These are phyloP conservation scores for Threskiornis aethiopicus DNA, from an alignment of 2,797 vertebrate genomes.

Conservation along the genomic window DNA sequence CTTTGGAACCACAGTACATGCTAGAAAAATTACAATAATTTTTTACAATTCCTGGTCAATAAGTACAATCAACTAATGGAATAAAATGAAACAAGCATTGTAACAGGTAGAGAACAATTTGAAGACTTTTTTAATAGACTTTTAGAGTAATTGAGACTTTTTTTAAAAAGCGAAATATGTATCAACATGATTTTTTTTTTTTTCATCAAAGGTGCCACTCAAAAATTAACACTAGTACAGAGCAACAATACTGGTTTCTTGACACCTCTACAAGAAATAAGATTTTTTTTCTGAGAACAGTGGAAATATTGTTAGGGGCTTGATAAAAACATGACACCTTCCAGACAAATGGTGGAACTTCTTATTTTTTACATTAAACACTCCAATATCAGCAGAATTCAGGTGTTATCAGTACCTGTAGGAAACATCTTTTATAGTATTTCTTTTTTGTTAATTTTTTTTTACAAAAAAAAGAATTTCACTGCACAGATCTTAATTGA, in stretches of 20 bases:
- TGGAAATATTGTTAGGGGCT: background rate
- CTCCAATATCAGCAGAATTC: background rate
- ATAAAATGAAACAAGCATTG: background rate
- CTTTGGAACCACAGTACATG: background rate
- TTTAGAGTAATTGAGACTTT: background rate
- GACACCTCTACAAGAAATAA: background rate
- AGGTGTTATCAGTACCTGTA: background rate
- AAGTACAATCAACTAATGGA: background rate
- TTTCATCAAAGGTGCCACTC: background rate
- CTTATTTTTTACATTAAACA: background rate
- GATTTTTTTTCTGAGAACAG: background rate
- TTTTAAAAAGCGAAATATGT: background rate
- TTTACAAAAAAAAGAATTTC: background rate
- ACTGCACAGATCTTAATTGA: background rate
- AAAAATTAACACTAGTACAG: background rate
- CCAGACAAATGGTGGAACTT: background rate
- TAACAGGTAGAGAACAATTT: background rate
- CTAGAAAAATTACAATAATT: background rate
- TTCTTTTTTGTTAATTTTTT: background rate
- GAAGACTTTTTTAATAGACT: background rate
- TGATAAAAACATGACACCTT: background rate
- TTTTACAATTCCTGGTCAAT: background rate
- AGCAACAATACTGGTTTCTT: background rate
- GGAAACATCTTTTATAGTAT: background rate
- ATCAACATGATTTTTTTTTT: background rate